Evolutionary conservation across 2,797 vertebrate genomes (phyloP).

Genomic region (Pyrrhura leucotis): DNA sequence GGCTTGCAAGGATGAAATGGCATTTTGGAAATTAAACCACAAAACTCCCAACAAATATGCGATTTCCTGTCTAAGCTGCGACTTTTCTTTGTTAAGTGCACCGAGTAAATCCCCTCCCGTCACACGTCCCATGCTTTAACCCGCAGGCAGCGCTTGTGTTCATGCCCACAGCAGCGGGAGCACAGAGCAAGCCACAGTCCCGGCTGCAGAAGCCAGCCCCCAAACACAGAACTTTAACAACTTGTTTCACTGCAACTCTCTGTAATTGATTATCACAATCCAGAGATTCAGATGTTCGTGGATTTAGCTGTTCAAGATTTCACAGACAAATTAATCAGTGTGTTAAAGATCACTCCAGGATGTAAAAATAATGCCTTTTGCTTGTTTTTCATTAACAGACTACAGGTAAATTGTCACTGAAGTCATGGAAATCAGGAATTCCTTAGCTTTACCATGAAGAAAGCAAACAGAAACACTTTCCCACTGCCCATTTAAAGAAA

Average conservation of each 20-base stretch:
- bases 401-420: neutral
- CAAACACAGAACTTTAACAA: neutral
- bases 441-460: neutral
- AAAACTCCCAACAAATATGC: neutral
- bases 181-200: neutral
- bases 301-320: neutral
- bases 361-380: neutral
- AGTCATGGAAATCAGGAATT: neutral
- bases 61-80: neutral
- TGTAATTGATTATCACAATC: neutral
- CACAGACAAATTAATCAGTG: neutral
- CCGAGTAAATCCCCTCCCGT: neutral
- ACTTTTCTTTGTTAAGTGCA: too few species aligned
- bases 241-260: neutral
- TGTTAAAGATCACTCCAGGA: neutral
- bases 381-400: neutral
- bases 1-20: neutral
- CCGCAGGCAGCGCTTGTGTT: neutral
- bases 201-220: fast-evolving
- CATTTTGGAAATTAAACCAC: neutral
- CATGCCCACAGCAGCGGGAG: neutral
- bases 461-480: neutral
- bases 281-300: neutral
- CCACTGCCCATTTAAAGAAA: neutral
- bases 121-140: neutral